Evolutionary conservation across 2,888 invertebrate species (phyloP).

Genomic region (Cremastobaeus sp.): DNA sequence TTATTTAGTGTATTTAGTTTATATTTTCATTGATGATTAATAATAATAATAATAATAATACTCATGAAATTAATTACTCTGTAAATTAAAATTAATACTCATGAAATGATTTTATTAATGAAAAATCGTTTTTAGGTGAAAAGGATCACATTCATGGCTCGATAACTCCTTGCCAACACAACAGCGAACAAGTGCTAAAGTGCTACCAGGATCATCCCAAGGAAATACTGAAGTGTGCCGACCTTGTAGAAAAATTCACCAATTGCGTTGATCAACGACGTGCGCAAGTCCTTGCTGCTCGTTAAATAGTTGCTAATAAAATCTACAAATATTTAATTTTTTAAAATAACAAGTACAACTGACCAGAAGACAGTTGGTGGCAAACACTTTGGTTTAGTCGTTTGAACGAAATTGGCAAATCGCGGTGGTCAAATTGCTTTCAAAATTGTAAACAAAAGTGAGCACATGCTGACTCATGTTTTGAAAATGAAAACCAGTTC

Average conservation of each 20-base stretch:
- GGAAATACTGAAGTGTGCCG: conserved; percentile 82
- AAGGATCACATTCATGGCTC: conserved; percentile 36
- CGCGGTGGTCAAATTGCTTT: neutral
- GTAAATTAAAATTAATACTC: neutral
- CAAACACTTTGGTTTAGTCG: too few species aligned
- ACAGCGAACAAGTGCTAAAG: conserved; percentile 80
- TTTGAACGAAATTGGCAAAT: too few species aligned
- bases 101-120: conserved; percentile 1
- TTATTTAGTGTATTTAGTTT: too few species aligned
- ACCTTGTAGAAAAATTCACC: conserved; percentile 82
- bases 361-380: too few species aligned
- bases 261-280: conserved; percentile 82
- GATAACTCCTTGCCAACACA: conserved; percentile 80
- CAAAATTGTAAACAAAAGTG: conserved; percentile 5
- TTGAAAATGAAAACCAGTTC: conserved; percentile 25
- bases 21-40: too few species aligned
- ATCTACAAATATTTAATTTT: too few species aligned
- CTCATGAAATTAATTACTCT: too few species aligned
- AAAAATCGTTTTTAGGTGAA: too few species aligned
- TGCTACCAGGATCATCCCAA: conserved; percentile 82
- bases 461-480: conserved; percentile 3
- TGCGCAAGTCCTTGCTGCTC: conserved; percentile 76
- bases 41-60: too few species aligned
- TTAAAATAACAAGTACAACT: neutral
- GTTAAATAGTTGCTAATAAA: conserved; percentile 65